phyloP scores from a whole-genome alignment of 2,797 vertebrate genomes.

The Perdix hodgsoniae region DNA sequence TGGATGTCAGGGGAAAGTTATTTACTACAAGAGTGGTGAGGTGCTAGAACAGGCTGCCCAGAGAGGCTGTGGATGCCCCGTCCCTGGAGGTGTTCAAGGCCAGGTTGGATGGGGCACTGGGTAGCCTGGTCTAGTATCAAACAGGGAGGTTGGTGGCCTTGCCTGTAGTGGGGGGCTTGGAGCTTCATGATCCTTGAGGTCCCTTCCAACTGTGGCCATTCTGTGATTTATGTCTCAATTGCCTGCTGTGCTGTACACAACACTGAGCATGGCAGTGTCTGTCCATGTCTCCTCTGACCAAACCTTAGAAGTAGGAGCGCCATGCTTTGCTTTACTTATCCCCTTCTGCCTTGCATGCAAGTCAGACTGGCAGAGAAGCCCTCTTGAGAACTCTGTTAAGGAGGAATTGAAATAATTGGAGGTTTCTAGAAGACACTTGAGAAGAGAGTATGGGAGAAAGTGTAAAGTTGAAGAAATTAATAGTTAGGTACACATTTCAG shows the following conservation, averaged over 20 bases:
- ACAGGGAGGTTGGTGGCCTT: no score
- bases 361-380: background rate
- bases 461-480: background rate
- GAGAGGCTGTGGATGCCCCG: no score
- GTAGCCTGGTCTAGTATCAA: no score
- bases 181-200: no score
- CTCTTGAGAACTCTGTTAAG: background rate
- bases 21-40: no score
- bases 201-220: no score
- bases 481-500: constrained; percentile 29
- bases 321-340: background rate
- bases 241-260: background rate
- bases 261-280: background rate
- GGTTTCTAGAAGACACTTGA: constrained; percentile 2
- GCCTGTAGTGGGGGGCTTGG: no score
- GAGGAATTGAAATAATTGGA: background rate
- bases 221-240: background rate
- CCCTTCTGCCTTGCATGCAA: background rate
- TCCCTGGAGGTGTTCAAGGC: no score
- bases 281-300: background rate
- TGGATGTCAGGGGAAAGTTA: no score
- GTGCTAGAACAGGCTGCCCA: no score
- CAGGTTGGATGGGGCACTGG: no score
- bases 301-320: fast-evolving
- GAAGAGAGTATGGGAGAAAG: background rate